These are phyloP conservation scores for Metaphire vulgaris DNA, from an alignment of 1,140 invertebrate species.

Conservation along the genomic window DNA sequence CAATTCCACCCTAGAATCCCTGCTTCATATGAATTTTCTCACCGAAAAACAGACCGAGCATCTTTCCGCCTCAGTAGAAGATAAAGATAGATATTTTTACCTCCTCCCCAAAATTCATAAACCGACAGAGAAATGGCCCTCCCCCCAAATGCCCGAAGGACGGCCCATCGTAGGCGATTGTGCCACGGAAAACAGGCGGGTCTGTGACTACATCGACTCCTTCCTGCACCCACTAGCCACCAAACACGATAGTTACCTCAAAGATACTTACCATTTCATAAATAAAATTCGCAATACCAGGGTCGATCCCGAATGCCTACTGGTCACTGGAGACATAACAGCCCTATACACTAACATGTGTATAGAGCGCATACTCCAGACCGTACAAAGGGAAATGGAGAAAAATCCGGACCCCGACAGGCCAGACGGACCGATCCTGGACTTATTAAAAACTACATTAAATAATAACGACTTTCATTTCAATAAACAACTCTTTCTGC, in stretches of 20 bases:
- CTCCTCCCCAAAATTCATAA: conserved; percentile 19
- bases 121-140: neutral
- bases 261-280: conserved; percentile 5
- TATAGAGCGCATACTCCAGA: neutral
- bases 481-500: neutral
- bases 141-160: neutral
- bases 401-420: neutral
- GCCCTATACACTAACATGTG: conserved; percentile 17
- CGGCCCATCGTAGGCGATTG: conserved; percentile 8
- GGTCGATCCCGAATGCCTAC: neutral
- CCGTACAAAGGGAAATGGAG: neutral
- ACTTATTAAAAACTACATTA: neutral
- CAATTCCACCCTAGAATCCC: neutral
- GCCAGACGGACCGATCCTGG: neutral
- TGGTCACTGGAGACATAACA: conserved; percentile 3
- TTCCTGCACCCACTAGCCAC: neutral
- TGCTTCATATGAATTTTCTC: neutral
- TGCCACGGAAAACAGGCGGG: neutral
- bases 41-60: neutral
- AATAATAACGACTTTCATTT: conserved; percentile 11
- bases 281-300: neutral
- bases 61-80: neutral
- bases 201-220: conserved; percentile 4
- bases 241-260: neutral
- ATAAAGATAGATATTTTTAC: neutral